Evolutionary conservation across 1,140 invertebrate species (phyloP), one percentile per base, ranked within the genome.

Genomic region (fruit fly (Drosophila melanogaster)): DNA sequence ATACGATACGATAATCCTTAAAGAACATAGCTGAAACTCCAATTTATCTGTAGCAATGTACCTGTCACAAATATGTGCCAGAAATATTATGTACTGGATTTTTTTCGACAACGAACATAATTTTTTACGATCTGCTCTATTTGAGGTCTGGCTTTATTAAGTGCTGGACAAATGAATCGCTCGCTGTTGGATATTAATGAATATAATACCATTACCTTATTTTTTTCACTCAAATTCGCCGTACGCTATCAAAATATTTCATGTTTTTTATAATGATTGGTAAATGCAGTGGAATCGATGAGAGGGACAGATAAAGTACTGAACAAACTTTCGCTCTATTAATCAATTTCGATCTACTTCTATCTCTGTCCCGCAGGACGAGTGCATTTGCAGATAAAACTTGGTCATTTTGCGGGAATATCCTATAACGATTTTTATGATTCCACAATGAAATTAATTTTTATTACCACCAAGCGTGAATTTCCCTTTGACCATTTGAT

Each of bases 341-440:
- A 70, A 70, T 70, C 51, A 70, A 70, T 70, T 70, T 69, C n/a
- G 50, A 70, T 57, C 35, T 26, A 22, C 26, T 22, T 46, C 30
- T 15, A 64, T 64, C 22, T 35, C 30, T 37, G 26, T 26, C 22
- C 19, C 17, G 8, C 17, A 24, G 44, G 46, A 38, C 59, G 38
- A 41, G 41, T 78, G 83, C 57, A 61, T 61, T 65, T 69, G 38
- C 76, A 53, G 83, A 87, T 87, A 87, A 74, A 47, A 57, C 44
- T 66, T 72, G 54, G 55, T 51, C 61, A 80, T 78, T 77, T 83
- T 44, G 51, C 67, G 73, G 67, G 53, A 60, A 79, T 77, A 77
- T 69, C 46, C 49, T 46, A 76, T 72, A 59, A 33, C 53, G 10
- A 80, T 83, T 87, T 66, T 77, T 69, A 59, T 77, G 64, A 51